These are phyloP conservation scores for Darevskia nairensis DNA, from an alignment of 2,797 vertebrate genomes.

Conservation along the genomic window DNA sequence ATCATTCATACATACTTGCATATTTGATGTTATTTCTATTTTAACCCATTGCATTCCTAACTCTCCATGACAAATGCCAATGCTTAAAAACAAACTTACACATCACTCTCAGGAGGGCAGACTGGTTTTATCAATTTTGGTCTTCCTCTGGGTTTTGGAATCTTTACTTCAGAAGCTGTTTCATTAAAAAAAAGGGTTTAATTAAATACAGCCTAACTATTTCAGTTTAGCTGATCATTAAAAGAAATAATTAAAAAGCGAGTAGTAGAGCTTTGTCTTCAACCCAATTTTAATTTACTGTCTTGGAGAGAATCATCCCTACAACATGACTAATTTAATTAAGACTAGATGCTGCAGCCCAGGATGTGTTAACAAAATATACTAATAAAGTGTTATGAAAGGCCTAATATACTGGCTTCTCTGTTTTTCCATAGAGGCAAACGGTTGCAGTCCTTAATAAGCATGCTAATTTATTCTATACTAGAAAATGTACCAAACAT, in stretches of 20 bases:
- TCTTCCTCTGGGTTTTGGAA: slow-evolving; percentile 92
- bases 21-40: neutral
- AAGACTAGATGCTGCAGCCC: neutral
- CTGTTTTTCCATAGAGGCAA: neutral
- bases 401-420: neutral
- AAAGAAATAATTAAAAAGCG: neutral
- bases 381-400: neutral
- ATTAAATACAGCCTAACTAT: neutral
- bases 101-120: slow-evolving; percentile 75
- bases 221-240: slow-evolving; percentile 4
- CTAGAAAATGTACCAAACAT: neutral
- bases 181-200: slow-evolving; percentile 43
- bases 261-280: neutral
- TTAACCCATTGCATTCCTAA: neutral
- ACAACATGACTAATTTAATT: neutral
- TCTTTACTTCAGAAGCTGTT: slow-evolving; percentile 83
- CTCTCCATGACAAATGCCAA: neutral
- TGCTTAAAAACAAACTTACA: slow-evolving; percentile 71
- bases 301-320: neutral
- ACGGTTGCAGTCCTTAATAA: neutral
- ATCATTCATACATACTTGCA: neutral
- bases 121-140: slow-evolving; percentile 84
- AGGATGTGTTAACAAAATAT: neutral
- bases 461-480: neutral
- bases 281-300: neutral